A percentile compares a stretch with the other conserved stretches of the same genome.
These are phyloP conservation scores for Chrosomus eos DNA, from an alignment of 2,797 vertebrate species.

Conservation along the genomic window DNA sequence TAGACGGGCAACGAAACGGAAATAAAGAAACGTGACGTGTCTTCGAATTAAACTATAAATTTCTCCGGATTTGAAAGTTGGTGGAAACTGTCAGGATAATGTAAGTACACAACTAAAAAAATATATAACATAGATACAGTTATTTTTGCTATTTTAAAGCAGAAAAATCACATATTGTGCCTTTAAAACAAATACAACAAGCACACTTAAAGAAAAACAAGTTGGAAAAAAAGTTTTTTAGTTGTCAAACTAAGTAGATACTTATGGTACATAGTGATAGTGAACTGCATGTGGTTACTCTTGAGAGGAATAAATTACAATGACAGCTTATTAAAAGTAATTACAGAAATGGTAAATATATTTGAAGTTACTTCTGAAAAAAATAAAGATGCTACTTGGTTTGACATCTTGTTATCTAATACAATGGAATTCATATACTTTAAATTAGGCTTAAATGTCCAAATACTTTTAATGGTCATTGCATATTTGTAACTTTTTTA, in stretches of 20 bases:
- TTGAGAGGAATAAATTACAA: not conserved
- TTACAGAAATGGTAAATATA: not conserved
- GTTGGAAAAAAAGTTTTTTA: not conserved
- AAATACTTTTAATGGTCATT: not conserved
- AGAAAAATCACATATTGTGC: no score
- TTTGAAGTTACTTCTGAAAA: not conserved
- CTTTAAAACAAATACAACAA: slow-evolving; percentile 3
- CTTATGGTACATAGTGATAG: not conserved
- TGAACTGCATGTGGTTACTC: not conserved
- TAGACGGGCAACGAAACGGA: no score
- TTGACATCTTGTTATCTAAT: not conserved
- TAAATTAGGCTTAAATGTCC: not conserved
- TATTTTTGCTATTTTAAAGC: no score
- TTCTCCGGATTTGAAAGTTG: no score
- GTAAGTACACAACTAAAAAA: no score
- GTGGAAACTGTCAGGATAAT: no score
- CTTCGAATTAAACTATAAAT: no score
- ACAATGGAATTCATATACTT: not conserved
- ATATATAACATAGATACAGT: no score
- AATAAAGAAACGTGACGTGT: no score
- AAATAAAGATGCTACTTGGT: not conserved
- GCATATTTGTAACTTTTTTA: not conserved
- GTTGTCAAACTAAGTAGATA: not conserved
- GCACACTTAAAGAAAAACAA: not conserved
- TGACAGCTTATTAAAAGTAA: not conserved